phyloP scores from a whole-genome alignment of 1,140 invertebrate species.

The Listronotus bonariensis region DNA sequence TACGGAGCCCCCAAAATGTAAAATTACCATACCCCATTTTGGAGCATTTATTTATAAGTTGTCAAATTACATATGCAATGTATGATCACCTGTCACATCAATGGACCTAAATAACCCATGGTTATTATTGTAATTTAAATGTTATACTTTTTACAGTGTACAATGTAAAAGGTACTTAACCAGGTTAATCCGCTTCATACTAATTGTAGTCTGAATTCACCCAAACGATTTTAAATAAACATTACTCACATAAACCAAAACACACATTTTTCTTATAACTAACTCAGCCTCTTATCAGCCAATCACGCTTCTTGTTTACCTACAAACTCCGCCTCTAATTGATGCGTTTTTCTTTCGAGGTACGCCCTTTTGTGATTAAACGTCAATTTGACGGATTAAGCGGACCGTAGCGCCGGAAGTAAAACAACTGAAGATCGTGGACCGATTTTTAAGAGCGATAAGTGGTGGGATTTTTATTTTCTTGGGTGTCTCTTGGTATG shows the following conservation, averaged over 20 bases:
- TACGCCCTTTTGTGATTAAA: slow-evolving; percentile 56
- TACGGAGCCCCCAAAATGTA: no score
- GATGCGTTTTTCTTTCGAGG: slow-evolving; percentile 26
- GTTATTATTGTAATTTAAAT: no score
- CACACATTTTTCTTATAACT: slow-evolving; percentile 40
- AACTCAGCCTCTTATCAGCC: slow-evolving; percentile 35
- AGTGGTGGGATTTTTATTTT: slow-evolving; percentile 15
- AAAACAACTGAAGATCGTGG: slow-evolving; percentile 28
- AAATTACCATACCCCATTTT: no score
- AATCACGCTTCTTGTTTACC: slow-evolving; percentile 21
- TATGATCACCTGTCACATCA: no score
- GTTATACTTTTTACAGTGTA: no score
- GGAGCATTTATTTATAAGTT: no score
- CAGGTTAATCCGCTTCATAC: no score
- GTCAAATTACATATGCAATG: no score
- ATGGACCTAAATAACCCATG: no score
- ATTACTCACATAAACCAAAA: slow-evolving; percentile 41
- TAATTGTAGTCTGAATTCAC: neutral
- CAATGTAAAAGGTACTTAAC: no score
- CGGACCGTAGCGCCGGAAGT: slow-evolving; percentile 52
- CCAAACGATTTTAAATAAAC: slow-evolving; percentile 41
- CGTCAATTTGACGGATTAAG: slow-evolving; percentile 56
- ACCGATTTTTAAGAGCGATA: slow-evolving; percentile 12
- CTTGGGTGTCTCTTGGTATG: slow-evolving; percentile 36
- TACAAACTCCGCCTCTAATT: slow-evolving; percentile 14